Evolutionary conservation across 1,140 invertebrate species (phyloP), one percentile per base, ranked within the genome.

Genomic region (Leptonema lineaticorne): DNA sequence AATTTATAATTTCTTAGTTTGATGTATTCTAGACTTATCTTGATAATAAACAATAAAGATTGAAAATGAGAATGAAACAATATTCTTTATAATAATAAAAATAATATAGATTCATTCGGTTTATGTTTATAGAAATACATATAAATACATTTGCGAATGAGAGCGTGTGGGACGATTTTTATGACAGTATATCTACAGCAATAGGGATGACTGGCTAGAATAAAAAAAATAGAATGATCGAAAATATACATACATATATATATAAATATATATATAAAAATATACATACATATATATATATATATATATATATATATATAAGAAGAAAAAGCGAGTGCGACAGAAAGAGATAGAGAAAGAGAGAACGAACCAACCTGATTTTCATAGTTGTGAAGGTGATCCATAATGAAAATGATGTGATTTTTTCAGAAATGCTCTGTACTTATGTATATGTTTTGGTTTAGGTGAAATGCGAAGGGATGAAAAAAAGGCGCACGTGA

Each of bases 301-400:
- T 11, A 41, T 41, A 41, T 2, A 4, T 41, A 41, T 14, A 4
- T 11, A 2, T 2, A n/a, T n/a, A n/a, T n/a, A n/a, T n/a, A n/a
- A n/a, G n/a, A n/a, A n/a, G n/a, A n/a, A n/a, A n/a, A n/a, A 41
- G 37, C 50, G 20, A 53, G 37, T 45, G 37, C 37, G 37, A 6
- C 37, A 16, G 11, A 16, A 4, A 45, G 4, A 45, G 11, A 7
- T 9, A 33, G 11, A 5, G 37, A 9, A 6, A 33, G 11, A 3
- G 37, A 45, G 37, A 14, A 45, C 37, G 11, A 11, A 53, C 46
- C 46, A 24, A 53, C 50, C 50, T 53, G 50, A 22, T 8, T 4
- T 18, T 53, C 22, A 20, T 20, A 22, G 46, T 22, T 48, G 24
- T 53, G 50, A 53, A 53, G 50, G 50, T 53, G 50, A 11, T 53